Conservation (phyloP, 1,140 invertebrate genomes). For the Caerostris extrusa region DNA sequence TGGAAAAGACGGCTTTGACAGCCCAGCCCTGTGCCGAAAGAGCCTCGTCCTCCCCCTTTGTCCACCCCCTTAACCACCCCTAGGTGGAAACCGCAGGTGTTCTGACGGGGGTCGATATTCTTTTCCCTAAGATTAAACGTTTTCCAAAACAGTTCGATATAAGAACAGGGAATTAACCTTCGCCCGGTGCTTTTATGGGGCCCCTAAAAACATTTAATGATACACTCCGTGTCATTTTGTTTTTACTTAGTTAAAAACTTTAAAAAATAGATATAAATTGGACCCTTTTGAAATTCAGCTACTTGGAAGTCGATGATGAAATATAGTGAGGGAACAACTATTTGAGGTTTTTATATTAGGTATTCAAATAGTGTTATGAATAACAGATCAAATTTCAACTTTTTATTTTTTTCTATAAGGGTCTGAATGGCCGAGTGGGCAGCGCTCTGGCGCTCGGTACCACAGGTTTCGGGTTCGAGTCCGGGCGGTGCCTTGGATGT, state of each 20-base stretch:
- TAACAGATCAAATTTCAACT: no score
- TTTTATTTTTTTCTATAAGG: no score
- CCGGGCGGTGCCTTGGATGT: no score
- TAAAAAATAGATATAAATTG: background rate
- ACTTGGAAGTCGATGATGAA: no score
- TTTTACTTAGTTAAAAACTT: background rate
- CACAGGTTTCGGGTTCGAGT: no score
- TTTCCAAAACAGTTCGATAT: background rate
- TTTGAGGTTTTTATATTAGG: no score
- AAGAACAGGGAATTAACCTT: slow-evolving; percentile 7
- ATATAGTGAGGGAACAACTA: no score
- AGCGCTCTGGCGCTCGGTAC: no score
- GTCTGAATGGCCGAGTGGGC: no score
- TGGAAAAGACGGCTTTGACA: background rate
- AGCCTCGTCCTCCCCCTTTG: background rate
- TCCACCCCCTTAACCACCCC: background rate
- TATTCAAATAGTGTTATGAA: no score
- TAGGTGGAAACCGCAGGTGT: slow-evolving; percentile 51
- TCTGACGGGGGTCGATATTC: slow-evolving; percentile 32
- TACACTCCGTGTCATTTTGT: background rate
- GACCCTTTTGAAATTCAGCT: no score
- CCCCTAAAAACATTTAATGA: background rate
- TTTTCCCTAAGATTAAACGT: slow-evolving; percentile 7
- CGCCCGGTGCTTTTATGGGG: no score
- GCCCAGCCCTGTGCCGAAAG: background rate